phyloP scores from a whole-genome alignment of 1,140 invertebrate genomes.

The Drusus annulatus region DNA sequence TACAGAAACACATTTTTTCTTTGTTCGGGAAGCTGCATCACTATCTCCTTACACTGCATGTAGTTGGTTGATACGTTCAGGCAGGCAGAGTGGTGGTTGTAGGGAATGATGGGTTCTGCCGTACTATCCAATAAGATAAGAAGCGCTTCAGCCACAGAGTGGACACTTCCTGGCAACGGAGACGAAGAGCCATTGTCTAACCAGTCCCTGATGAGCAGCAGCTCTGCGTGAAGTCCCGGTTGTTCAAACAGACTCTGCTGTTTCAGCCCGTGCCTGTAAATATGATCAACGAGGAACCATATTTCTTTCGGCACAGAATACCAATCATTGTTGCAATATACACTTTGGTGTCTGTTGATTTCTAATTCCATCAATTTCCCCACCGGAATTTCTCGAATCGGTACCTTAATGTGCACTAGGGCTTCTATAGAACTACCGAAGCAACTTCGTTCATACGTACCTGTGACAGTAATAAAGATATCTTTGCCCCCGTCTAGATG shows the following conservation, averaged over 20 bases:
- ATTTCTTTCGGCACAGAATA: constrained; percentile 80
- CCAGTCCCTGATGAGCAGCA: constrained; percentile 90
- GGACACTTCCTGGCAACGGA: constrained; percentile 84
- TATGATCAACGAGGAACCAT: constrained; percentile 92
- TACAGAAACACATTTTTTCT: constrained; percentile 92
- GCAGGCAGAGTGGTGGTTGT: constrained; percentile 83
- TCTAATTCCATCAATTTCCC: constrained; percentile 87
- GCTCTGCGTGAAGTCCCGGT: constrained; percentile 83
- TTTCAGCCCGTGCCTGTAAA: constrained; percentile 89
- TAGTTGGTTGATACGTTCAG: constrained; percentile 85
- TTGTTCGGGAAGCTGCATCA: constrained; percentile 87
- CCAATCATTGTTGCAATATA: constrained; percentile 63
- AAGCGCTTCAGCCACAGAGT: constrained; percentile 94
- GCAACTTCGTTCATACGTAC: constrained; percentile 89
- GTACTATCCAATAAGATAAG: constrained; percentile 91
- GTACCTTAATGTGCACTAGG: constrained; percentile 86
- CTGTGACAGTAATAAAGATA: constrained; percentile 94
- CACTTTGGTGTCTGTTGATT: constrained; percentile 64
- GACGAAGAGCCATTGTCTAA: constrained; percentile 81
- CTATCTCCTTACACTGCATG: constrained; percentile 87
- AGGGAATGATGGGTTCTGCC: constrained; percentile 93
- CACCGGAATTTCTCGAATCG: constrained; percentile 83
- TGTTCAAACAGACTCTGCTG: constrained; percentile 88
- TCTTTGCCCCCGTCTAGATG: constrained; percentile 96
- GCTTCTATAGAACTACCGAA: constrained; percentile 95